A percentile compares a stretch with the other conserved stretches of the same genome.
phyloP scores from a whole-genome alignment of 53 echinoderm and acorn worm genomes.

The Astropecten irregularis region DNA sequence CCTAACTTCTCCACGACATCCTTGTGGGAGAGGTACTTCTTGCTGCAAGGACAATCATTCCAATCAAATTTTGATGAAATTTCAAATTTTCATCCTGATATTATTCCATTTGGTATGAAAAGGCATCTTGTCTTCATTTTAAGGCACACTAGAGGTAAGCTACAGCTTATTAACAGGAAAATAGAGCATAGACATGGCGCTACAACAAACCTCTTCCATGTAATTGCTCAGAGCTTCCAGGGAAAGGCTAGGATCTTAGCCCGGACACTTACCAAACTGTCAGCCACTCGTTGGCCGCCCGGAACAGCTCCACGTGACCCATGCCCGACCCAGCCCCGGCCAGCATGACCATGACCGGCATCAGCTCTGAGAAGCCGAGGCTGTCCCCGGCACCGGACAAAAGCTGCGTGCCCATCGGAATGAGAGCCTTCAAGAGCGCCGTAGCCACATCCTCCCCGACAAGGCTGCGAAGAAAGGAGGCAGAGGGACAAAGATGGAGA shows the following conservation, averaged over 20 bases:
- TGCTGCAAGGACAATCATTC: slow-evolving; percentile 57
- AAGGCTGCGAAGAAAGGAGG: too few relatives aligned
- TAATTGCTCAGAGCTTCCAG: too few relatives aligned
- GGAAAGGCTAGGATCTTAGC: too few relatives aligned
- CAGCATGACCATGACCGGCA: slow-evolving; percentile 94
- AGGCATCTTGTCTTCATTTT: too few relatives aligned
- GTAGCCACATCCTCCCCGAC: slow-evolving; percentile 84
- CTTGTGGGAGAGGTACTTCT: slow-evolving; percentile 83
- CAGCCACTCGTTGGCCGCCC: slow-evolving; percentile 88
- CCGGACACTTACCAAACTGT: slow-evolving; percentile 86
- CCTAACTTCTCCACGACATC: slow-evolving; percentile 88
- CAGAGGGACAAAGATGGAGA: too few relatives aligned
- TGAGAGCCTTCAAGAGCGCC: slow-evolving; percentile 78
- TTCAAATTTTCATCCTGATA: not conserved
- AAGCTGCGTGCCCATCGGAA: slow-evolving; percentile 88
- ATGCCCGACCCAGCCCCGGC: slow-evolving; percentile 84
- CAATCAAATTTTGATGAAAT: too few relatives aligned
- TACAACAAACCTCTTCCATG: too few relatives aligned
- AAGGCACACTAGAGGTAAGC: too few relatives aligned
- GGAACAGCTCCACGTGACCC: slow-evolving; percentile 85
- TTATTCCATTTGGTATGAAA: too few relatives aligned
- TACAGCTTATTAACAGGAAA: too few relatives aligned
- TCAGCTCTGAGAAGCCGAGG: slow-evolving; percentile 88
- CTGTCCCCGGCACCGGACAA: slow-evolving; percentile 77
- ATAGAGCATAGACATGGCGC: too few relatives aligned